Conservation (phyloP, 30 jellyfish, hydroid and myxozoan species). For the Cassiopea xamachana region DNA sequence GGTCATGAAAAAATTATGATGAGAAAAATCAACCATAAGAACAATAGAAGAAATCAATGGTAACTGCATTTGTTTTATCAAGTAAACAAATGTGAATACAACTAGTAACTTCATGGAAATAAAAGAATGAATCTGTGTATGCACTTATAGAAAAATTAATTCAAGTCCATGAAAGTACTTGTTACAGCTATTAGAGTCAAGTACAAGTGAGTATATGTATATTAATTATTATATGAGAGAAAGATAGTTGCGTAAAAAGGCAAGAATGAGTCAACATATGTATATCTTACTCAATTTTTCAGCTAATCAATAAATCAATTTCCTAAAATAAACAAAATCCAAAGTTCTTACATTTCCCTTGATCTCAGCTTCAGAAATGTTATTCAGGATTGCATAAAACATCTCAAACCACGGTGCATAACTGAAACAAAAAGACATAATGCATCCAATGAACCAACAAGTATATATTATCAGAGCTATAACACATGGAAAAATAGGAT, state of each 20-base stretch:
- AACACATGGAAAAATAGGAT: too few relatives aligned
- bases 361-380: conserved; percentile 67
- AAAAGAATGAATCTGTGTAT: too few relatives aligned
- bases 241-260: too few relatives aligned
- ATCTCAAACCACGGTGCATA: conserved; percentile 98
- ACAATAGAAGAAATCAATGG: background rate
- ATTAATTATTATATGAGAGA: too few relatives aligned
- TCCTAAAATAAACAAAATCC: background rate
- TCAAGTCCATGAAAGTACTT: too few relatives aligned
- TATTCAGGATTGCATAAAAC: conserved; percentile 78
- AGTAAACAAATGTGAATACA: too few relatives aligned
- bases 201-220: too few relatives aligned
- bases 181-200: too few relatives aligned
- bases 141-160: too few relatives aligned
- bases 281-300: background rate
- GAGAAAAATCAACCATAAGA: background rate
- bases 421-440: conserved; percentile 28
- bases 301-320: too few relatives aligned
- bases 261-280: background rate
- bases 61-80: background rate
- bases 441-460: background rate
- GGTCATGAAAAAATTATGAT: background rate
- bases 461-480: background rate
- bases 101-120: too few relatives aligned
- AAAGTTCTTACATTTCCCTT: conserved; percentile 50